Conservation (phyloP, 2,113 vertebrate species). For the Pipra filicauda region DNA sequence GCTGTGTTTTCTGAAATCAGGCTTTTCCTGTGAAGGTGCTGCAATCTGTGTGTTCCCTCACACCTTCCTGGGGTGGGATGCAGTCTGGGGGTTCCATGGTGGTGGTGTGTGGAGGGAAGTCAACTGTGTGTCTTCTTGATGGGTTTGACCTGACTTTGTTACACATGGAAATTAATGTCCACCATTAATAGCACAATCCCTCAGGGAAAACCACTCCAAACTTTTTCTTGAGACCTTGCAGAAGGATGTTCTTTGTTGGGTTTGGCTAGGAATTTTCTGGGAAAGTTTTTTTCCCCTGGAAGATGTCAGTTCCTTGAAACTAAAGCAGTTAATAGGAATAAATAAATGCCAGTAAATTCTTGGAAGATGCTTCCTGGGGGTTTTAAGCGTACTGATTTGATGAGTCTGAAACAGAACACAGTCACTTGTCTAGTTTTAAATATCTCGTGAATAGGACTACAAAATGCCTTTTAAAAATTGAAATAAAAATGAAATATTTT, state of each 20-base stretch:
- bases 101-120: rapidly evolving
- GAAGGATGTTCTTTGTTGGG: neutral
- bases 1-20: neutral
- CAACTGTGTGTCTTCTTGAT: neutral
- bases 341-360: neutral
- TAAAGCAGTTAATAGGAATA: neutral
- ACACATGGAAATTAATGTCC: neutral
- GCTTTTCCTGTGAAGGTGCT: neutral
- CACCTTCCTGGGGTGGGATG: neutral
- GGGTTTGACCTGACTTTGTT: neutral
- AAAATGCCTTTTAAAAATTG: neutral
- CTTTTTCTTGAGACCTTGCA: neutral
- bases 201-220: neutral
- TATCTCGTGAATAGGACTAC: neutral
- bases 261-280: neutral
- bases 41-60: neutral
- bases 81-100: rapidly evolving
- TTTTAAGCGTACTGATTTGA: neutral
- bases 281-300: neutral
- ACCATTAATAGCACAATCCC: neutral
- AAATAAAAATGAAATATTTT: neutral
- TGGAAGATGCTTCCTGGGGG: neutral
- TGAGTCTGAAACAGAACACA: neutral
- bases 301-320: neutral
- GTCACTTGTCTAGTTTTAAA: neutral